A percentile compares a stretch with the other conserved stretches of the same genome.
These are phyloP conservation scores for Drosophila ficusphila DNA, from an alignment of 1,140 invertebrate genomes.

Conservation along the genomic window DNA sequence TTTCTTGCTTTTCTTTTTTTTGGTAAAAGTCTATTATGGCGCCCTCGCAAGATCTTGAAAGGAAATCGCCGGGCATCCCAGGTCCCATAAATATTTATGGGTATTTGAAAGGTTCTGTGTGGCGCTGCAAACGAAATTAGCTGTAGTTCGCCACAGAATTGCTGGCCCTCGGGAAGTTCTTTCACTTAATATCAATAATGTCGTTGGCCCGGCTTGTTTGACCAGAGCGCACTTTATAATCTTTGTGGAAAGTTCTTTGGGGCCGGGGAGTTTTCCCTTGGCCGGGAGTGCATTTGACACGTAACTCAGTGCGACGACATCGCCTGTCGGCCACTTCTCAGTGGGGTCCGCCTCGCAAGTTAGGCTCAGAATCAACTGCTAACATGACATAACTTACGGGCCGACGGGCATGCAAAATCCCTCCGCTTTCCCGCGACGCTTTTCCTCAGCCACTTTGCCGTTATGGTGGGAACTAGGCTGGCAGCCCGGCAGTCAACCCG, in stretches of 20 bases:
- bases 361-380: conserved; percentile 72
- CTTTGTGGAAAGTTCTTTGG: conserved; percentile 34
- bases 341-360: conserved; percentile 32
- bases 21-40: conserved; percentile 1
- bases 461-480: conserved; percentile 55
- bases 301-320: conserved; percentile 63
- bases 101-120: conserved; percentile 50
- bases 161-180: conserved; percentile 37
- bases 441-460: conserved; percentile 29
- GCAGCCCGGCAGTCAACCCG: neutral
- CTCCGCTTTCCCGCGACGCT: conserved; percentile 11
- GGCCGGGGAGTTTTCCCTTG: conserved; percentile 9
- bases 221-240: conserved; percentile 59
- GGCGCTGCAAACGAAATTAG: conserved; percentile 48
- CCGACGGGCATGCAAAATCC: conserved; percentile 61
- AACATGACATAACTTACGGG: conserved; percentile 80
- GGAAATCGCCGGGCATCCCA: conserved; percentile 6
- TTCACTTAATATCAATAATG: conserved; percentile 77
- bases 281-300: conserved; percentile 62
- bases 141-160: conserved; percentile 23
- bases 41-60: conserved; percentile 27
- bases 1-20: too few species aligned
- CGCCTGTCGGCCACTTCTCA: conserved; percentile 38
- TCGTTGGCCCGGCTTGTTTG: conserved; percentile 48
- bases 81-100: conserved; percentile 72